phyloP scores from a whole-genome alignment of 64 coral and sea anemone species.

The Orbicella faveolata region DNA sequence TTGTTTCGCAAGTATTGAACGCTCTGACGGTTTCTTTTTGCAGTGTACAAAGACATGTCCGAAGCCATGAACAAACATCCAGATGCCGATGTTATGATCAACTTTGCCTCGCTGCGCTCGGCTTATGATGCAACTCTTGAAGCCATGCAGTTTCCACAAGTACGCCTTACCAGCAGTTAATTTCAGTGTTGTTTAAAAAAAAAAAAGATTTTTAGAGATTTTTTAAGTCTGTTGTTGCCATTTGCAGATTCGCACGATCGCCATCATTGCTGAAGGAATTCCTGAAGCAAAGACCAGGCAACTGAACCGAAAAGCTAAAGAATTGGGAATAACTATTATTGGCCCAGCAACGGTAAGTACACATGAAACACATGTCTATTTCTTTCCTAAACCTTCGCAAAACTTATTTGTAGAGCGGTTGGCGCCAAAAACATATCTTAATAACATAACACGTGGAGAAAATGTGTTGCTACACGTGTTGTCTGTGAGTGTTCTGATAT shows the following conservation, averaged over 20 bases:
- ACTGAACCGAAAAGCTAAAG: conserved; percentile 82
- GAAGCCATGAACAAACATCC: conserved; percentile 93
- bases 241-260: conserved; percentile 89
- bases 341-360: conserved; percentile 89
- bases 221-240: background rate
- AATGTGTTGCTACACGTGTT: too few relatives aligned
- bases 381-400: background rate
- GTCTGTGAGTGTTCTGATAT: too few relatives aligned
- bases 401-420: background rate
- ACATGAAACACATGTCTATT: background rate
- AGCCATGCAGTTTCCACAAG: conserved; percentile 82
- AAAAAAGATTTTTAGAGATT: background rate
- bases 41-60: conserved; percentile 96
- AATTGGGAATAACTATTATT: conserved; percentile 77
- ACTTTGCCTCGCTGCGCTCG: conserved; percentile 92
- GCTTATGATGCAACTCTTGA: conserved; percentile 95
- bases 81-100: conserved; percentile 86
- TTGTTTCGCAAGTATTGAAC: background rate
- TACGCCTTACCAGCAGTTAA: background rate
- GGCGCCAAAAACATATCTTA: too few relatives aligned
- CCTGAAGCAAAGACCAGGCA: conserved; percentile 94
- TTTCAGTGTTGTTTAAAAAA: background rate
- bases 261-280: conserved; percentile 98
- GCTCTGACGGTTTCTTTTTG: background rate
- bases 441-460: too few relatives aligned